Conservation (phyloP, 2,888 invertebrate species). For the Hydrotaea cyrtoneurina region DNA sequence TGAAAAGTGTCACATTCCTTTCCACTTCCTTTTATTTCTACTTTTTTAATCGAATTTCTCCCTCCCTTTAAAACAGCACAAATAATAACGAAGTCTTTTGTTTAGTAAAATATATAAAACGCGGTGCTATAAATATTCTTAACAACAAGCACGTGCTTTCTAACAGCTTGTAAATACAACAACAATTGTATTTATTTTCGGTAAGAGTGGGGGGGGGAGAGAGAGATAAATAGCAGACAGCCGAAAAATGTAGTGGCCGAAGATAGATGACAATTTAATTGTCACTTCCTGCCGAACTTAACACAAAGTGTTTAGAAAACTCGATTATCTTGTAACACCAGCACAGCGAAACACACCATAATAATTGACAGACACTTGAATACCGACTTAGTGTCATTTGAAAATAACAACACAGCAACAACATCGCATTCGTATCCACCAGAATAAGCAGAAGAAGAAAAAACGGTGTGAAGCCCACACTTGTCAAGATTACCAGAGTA, state of each 20-base stretch:
- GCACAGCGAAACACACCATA: slow-evolving; percentile 36
- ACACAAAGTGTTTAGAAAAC: slow-evolving; percentile 41
- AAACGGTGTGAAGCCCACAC: slow-evolving; percentile 64
- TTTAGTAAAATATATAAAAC: background rate
- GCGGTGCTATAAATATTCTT: background rate
- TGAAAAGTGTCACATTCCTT: no score
- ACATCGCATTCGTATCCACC: background rate
- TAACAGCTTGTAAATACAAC: background rate
- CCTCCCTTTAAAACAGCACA: no score
- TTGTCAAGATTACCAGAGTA: slow-evolving; percentile 60
- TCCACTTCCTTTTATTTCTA: no score
- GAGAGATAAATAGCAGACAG: background rate
- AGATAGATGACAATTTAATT: slow-evolving; percentile 75
- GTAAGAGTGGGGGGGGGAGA: background rate
- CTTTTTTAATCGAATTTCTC: no score
- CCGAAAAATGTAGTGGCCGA: background rate
- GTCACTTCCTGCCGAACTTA: slow-evolving; percentile 75
- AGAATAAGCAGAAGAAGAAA: slow-evolving; percentile 5
- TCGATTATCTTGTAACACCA: slow-evolving; percentile 43
- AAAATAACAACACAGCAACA: slow-evolving; percentile 44
- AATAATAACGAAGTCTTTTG: slow-evolving; percentile 39
- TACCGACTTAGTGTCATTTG: slow-evolving; percentile 64
- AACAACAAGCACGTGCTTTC: slow-evolving; percentile 51
- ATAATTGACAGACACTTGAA: slow-evolving; percentile 64
- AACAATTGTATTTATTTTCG: background rate